Evolutionary conservation across 2,113 vertebrate genomes (phyloP).

Genomic region (Anarhynchus alexandrinus): DNA sequence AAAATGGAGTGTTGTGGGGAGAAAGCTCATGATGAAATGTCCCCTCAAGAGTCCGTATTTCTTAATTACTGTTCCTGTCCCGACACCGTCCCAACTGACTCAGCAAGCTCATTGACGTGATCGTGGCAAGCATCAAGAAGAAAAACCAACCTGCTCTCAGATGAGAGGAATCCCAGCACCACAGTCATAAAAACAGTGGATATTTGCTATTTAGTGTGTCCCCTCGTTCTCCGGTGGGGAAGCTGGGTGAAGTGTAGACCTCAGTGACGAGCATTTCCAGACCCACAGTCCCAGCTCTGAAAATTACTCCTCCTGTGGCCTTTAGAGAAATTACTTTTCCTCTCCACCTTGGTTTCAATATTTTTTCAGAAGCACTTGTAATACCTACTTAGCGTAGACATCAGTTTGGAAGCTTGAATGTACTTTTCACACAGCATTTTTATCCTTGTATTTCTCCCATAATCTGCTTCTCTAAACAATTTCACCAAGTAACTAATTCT

Average conservation of each 20-base stretch:
- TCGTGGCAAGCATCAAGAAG: neutral
- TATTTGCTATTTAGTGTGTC: neutral
- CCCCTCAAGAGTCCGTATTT: neutral
- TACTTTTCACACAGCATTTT: neutral
- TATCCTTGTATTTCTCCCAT: neutral
- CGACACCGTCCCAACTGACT: neutral
- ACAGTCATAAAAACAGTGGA: neutral
- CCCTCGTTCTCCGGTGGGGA: neutral
- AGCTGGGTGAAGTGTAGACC: neutral
- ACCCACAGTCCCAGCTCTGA: neutral
- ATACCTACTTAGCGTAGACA: neutral
- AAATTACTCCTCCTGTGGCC: neutral
- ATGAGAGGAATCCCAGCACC: neutral
- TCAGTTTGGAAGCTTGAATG: neutral
- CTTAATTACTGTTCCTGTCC: neutral
- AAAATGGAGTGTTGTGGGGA: fast-evolving
- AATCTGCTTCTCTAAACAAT: neutral
- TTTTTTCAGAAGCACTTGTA: neutral
- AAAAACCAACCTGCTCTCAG: neutral
- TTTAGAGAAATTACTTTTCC: neutral
- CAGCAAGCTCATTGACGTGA: neutral
- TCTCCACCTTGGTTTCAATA: neutral
- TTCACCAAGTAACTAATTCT: neutral
- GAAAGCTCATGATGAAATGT: neutral
- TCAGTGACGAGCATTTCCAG: neutral